Evolutionary conservation across 2,113 vertebrate species (phyloP).

Genomic region (Microcebus griseorufus): DNA sequence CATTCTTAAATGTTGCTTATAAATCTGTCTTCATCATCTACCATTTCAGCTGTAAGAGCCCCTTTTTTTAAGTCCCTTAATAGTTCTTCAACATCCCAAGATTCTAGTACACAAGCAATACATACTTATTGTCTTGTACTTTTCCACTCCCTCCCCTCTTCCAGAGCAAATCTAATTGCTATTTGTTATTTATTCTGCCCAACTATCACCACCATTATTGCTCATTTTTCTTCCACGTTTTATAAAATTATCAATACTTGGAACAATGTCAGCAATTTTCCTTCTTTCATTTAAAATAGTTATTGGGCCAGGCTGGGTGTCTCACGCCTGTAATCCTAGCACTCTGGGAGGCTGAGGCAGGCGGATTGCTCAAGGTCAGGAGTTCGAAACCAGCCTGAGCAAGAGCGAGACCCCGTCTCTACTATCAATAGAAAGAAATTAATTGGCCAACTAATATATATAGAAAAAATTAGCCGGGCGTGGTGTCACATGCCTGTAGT

Average conservation of each 20-base stretch:
- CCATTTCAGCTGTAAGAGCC: background rate
- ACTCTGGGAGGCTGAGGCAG: no score
- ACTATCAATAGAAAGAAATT: no score
- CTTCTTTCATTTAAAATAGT: conserved; percentile 37
- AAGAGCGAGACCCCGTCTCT: no score
- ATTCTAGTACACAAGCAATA: background rate
- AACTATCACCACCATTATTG: background rate
- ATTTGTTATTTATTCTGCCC: background rate
- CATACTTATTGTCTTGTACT: background rate
- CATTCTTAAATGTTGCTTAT: background rate
- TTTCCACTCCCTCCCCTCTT: background rate
- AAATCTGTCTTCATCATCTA: background rate
- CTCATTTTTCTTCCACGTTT: background rate
- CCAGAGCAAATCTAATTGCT: background rate
- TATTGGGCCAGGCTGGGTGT: background rate
- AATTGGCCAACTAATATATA: no score
- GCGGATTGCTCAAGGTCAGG: no score
- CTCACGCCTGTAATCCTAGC: no score
- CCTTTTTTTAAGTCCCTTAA: background rate
- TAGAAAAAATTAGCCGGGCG: no score
- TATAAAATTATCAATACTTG: background rate
- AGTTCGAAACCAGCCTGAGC: no score
- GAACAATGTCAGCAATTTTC: background rate
- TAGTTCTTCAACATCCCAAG: background rate
- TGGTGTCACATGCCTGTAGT: no score